A percentile compares a stretch with the other conserved stretches of the same genome.
Conservation (phyloP, 2,888 invertebrate genomes). For the Pristionchus arcanus region DNA sequence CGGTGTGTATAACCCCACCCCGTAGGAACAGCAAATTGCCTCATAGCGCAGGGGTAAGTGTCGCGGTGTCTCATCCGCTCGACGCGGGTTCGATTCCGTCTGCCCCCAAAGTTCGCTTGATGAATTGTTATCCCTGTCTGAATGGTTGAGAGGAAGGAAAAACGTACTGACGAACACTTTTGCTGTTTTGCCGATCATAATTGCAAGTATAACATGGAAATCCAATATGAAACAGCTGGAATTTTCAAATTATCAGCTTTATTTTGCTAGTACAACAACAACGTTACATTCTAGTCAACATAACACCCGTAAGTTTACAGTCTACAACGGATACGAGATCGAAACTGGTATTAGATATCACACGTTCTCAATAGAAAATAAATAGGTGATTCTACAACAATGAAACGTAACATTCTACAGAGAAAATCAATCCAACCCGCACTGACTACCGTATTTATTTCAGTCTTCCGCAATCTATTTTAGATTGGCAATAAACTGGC, state of each 20-base stretch:
- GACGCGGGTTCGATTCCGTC: slow-evolving; percentile 25
- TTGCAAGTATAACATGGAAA: slow-evolving; percentile 10
- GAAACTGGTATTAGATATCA: neutral
- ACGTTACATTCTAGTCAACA: neutral
- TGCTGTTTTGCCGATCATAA: neutral
- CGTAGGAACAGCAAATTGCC: neutral
- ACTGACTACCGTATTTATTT: neutral
- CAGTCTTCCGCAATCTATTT: neutral
- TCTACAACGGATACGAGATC: slow-evolving; percentile 33
- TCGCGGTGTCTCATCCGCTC: neutral
- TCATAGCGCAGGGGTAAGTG: slow-evolving; percentile 12
- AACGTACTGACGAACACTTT: slow-evolving; percentile 55
- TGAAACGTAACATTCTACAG: slow-evolving; percentile 2
- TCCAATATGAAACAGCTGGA: neutral
- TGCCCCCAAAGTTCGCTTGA: slow-evolving; percentile 51
- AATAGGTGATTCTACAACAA: slow-evolving; percentile 15
- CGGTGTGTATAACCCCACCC: neutral
- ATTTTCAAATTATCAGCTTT: neutral
- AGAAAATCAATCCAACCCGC: neutral
- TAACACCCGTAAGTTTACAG: neutral
- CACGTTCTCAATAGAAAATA: neutral
- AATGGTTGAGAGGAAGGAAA: slow-evolving; percentile 52
- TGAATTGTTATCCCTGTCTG: slow-evolving; percentile 57
- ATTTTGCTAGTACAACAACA: slow-evolving; percentile 12
- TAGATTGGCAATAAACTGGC: slow-evolving; percentile 26